A percentile compares a stretch with the other conserved stretches of the same genome.
These are phyloP conservation scores for Tautogolabrus adspersus DNA, from an alignment of 2,113 vertebrate species.

Conservation along the genomic window DNA sequence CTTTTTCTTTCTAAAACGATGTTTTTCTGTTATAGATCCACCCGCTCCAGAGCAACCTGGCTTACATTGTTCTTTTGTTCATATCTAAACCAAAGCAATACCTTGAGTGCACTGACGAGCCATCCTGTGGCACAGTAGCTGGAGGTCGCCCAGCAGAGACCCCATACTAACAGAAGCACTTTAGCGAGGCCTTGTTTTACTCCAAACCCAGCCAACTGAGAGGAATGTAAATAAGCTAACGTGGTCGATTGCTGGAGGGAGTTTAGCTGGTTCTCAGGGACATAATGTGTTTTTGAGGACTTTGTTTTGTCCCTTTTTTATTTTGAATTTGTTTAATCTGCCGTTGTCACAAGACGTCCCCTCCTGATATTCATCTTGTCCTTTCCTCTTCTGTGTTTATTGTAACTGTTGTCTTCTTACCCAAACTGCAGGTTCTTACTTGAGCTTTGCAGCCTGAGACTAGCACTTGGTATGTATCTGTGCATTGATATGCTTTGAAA, in stretches of 20 bases:
- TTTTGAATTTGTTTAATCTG: constrained; percentile 6
- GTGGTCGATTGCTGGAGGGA: constrained; percentile 29
- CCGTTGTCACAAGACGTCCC: constrained; percentile 4
- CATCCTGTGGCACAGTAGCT: constrained; percentile 33
- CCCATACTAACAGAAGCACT: constrained; percentile 57
- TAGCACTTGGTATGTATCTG: constrained; percentile 15
- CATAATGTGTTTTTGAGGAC: constrained; percentile 50
- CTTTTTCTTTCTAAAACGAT: neutral
- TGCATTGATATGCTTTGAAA: neutral
- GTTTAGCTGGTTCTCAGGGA: constrained; percentile 70
- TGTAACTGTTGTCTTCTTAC: neutral
- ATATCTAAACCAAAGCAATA: constrained; percentile 50
- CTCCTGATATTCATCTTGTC: neutral
- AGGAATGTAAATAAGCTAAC: constrained; percentile 32
- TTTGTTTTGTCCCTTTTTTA: constrained; percentile 24
- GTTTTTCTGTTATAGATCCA: neutral
- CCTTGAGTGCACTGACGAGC: constrained; percentile 57
- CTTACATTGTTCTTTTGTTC: neutral
- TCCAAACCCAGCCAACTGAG: constrained; percentile 38
- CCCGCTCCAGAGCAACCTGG: neutral
- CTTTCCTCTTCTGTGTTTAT: neutral
- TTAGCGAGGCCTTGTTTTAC: constrained; percentile 56
- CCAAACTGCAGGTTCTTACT: neutral
- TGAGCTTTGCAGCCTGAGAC: neutral
- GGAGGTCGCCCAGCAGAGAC: constrained; percentile 36